Conservation (phyloP, 1,140 invertebrate genomes). For the Oryzaephilus surinamensis region DNA sequence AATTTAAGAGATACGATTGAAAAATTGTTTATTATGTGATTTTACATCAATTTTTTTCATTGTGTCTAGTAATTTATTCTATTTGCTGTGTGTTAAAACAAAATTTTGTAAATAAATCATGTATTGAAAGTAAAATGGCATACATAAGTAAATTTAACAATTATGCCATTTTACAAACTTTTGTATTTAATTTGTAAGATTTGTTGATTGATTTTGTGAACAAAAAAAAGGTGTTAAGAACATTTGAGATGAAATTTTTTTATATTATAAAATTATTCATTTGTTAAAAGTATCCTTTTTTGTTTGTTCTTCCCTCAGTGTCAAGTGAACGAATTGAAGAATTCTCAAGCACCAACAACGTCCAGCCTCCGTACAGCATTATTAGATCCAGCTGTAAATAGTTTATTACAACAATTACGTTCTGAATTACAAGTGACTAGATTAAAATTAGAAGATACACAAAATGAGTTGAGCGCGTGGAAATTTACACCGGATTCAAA, state of each 20-base stretch:
- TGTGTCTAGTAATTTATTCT: no score
- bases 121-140: no score
- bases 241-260: slow-evolving; percentile 11
- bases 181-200: no score
- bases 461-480: slow-evolving; percentile 96
- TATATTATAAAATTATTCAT: neutral
- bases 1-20: no score
- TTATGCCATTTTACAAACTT: no score
- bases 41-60: no score
- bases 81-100: no score
- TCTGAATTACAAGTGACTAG: slow-evolving; percentile 84
- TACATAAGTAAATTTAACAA: no score
- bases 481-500: slow-evolving; percentile 98
- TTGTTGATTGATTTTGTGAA: no score
- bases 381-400: slow-evolving; percentile 91
- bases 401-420: slow-evolving; percentile 82
- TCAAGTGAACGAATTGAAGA: slow-evolving; percentile 86
- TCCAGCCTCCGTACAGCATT: slow-evolving; percentile 70
- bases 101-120: no score
- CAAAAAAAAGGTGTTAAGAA: slow-evolving; percentile 22
- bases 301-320: slow-evolving; percentile 48
- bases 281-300: slow-evolving; percentile 6
- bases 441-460: slow-evolving; percentile 89
- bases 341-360: slow-evolving; percentile 65
- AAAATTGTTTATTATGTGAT: no score